Conservation (phyloP, 2,113 vertebrate genomes). For the human (Homo sapiens) region GRCh38 chrX:111123501-111124000, state of each 20-base stretch:
- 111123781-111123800: not conserved
- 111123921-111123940: not conserved
- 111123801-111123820: not conserved
- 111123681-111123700: slow-evolving; percentile 29
- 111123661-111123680: not conserved
- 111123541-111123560: slow-evolving; percentile 5
- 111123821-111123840: not conserved
- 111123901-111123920: slow-evolving; percentile 14
- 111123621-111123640: slow-evolving; percentile 6
- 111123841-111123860: slow-evolving; percentile 21
- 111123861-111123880: not conserved
- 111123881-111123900: slow-evolving; percentile 17
- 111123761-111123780: slow-evolving; percentile 27
- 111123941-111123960: not conserved
- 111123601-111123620: slow-evolving; percentile 35
- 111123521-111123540: not conserved
- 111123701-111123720: not conserved
- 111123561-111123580: slow-evolving; percentile 32
- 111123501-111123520: slow-evolving; percentile 34
- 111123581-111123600: slow-evolving; percentile 16
- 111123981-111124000: not conserved
- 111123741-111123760: not conserved
- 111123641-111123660: slow-evolving; percentile 31
- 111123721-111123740: slow-evolving; percentile 1
- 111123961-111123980: slow-evolving; percentile 25